Conservation (phyloP, 2,113 vertebrate species). For the Aix galericulata region DNA sequence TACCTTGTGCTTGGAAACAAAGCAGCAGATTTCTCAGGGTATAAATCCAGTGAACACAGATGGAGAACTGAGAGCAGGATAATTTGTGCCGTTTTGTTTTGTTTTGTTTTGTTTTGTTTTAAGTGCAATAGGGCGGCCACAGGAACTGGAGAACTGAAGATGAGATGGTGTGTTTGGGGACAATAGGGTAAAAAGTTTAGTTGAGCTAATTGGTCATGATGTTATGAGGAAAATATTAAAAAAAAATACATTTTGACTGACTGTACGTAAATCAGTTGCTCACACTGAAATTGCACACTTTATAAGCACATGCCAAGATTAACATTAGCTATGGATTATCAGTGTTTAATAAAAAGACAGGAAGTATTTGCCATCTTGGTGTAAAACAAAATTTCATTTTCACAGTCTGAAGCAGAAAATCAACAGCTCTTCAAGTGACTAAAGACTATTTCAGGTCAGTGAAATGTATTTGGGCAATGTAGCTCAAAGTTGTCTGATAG, state of each 20-base stretch:
- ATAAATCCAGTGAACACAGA: neutral
- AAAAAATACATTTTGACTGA: neutral
- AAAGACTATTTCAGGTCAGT: neutral
- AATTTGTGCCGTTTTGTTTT: neutral
- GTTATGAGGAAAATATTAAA: neutral
- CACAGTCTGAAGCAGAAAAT: neutral
- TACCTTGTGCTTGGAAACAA: neutral
- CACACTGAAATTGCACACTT: neutral
- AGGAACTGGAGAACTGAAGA: neutral
- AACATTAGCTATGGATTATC: neutral
- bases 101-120: neutral
- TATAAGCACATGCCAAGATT: neutral
- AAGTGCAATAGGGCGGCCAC: neutral
- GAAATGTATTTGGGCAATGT: neutral
- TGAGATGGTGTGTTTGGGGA: neutral
- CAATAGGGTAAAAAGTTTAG: rapidly evolving
- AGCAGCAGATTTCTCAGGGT: neutral
- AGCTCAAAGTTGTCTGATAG: neutral
- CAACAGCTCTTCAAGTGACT: neutral
- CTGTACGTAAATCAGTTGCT: neutral
- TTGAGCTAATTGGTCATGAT: neutral
- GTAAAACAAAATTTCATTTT: neutral
- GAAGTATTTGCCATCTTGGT: neutral
- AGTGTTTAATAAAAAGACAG: neutral
- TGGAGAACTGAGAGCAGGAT: neutral